phyloP scores from a whole-genome alignment of 2,888 invertebrate species.

The Pseudococcus longispinus region DNA sequence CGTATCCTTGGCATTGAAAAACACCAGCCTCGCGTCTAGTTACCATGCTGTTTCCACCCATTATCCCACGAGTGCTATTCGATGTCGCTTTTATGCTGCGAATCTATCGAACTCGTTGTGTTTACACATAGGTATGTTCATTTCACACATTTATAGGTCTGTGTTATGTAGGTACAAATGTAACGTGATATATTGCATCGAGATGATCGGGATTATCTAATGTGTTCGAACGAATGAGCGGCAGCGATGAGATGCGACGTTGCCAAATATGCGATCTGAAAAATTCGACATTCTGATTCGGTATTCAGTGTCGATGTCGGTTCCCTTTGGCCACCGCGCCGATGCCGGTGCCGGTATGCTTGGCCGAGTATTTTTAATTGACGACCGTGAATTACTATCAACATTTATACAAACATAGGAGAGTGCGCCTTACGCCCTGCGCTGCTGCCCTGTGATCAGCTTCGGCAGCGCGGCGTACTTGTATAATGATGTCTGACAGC shows the following conservation, averaged over 20 bases:
- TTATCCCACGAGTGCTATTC: neutral
- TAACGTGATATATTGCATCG: neutral
- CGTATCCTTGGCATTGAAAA: too few species aligned
- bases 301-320: neutral
- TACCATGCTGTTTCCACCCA: neutral
- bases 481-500: neutral
- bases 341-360: neutral
- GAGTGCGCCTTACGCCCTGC: neutral
- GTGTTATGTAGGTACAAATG: neutral
- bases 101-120: neutral
- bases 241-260: neutral
- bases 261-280: neutral
- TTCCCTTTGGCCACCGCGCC: neutral
- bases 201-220: neutral
- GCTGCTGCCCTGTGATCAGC: neutral
- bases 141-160: neutral
- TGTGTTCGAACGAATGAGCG: neutral
- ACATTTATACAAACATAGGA: neutral
- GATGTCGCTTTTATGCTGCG: neutral
- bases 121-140: neutral
- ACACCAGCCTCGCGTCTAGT: too few species aligned
- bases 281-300: neutral
- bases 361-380: slow-evolving; percentile 24
- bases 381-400: slow-evolving; percentile 27
- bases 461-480: neutral